phyloP scores from a whole-genome alignment of 2,888 invertebrate genomes.

The Epirrita christyi region DNA sequence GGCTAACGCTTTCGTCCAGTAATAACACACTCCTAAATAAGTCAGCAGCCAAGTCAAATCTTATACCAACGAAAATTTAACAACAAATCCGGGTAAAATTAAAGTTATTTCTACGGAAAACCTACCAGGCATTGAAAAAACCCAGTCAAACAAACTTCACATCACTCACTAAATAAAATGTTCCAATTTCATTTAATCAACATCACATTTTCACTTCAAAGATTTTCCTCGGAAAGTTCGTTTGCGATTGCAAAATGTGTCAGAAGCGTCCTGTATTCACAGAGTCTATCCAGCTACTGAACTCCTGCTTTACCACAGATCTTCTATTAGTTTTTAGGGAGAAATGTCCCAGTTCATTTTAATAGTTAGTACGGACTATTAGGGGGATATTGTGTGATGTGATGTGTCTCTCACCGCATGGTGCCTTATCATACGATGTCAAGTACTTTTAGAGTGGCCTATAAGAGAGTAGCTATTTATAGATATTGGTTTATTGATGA shows the following conservation, averaged over 20 bases:
- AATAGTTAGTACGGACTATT: not conserved
- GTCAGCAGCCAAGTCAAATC: no score
- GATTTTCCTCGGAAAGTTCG: slow-evolving; percentile 25
- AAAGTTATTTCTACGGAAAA: not conserved
- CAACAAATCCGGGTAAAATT: not conserved
- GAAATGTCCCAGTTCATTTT: not conserved
- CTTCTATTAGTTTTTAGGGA: slow-evolving; percentile 6
- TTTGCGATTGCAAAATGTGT: not conserved
- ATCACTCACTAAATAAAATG: slow-evolving; percentile 36
- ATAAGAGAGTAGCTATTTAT: slow-evolving; percentile 15
- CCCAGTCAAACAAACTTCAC: slow-evolving; percentile 41
- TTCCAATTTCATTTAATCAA: slow-evolving; percentile 1
- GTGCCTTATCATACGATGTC: slow-evolving; percentile 18
- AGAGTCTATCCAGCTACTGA: slow-evolving; percentile 31
- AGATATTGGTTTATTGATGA: slow-evolving; percentile 13
- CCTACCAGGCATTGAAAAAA: slow-evolving; percentile 55
- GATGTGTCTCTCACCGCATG: slow-evolving; percentile 10
- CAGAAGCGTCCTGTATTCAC: slow-evolving; percentile 23
- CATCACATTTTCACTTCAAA: slow-evolving; percentile 14
- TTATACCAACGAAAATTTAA: no score
- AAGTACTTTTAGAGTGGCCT: slow-evolving; percentile 20
- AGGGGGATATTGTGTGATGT: not conserved
- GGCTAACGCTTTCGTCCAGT: no score
- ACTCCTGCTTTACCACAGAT: slow-evolving; percentile 20
- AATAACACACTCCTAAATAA: no score